Conservation (phyloP, 1,140 invertebrate genomes). For the Bombus confusus region DNA sequence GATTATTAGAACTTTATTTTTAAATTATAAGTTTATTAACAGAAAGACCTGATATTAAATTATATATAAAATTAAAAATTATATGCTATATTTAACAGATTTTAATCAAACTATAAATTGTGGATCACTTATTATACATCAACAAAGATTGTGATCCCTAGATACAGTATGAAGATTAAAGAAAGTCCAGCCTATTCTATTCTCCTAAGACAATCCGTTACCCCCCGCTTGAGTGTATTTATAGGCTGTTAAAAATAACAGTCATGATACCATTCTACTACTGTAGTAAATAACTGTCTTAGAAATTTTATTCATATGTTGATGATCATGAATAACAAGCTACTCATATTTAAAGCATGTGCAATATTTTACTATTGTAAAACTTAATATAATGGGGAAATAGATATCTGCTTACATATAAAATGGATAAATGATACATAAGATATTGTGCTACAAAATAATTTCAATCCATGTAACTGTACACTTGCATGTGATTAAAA, state of each 20-base stretch:
- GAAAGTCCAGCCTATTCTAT: constrained; percentile 28
- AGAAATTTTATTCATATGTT: constrained; percentile 4
- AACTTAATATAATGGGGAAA: background rate
- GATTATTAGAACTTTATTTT: background rate
- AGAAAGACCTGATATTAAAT: background rate
- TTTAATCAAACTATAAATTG: background rate
- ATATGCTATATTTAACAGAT: background rate
- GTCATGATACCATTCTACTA: constrained; percentile 28
- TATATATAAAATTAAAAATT: background rate
- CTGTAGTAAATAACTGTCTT: constrained; percentile 39
- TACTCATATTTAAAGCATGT: background rate
- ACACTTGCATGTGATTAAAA: constrained; percentile 15
- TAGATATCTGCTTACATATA: background rate
- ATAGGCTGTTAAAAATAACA: constrained; percentile 56
- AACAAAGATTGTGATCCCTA: background rate
- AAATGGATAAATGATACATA: constrained; percentile 20
- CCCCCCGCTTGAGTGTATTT: constrained; percentile 36
- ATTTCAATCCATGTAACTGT: constrained; percentile 17
- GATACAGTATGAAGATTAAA: constrained; percentile 31
- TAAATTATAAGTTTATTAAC: background rate
- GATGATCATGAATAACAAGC: background rate
- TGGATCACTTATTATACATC: background rate
- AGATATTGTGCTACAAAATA: constrained; percentile 18
- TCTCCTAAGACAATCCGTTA: constrained; percentile 44
- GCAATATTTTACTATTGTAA: background rate